phyloP scores from a whole-genome alignment of 2,888 invertebrate genomes.

The Lathronympha strigana region DNA sequence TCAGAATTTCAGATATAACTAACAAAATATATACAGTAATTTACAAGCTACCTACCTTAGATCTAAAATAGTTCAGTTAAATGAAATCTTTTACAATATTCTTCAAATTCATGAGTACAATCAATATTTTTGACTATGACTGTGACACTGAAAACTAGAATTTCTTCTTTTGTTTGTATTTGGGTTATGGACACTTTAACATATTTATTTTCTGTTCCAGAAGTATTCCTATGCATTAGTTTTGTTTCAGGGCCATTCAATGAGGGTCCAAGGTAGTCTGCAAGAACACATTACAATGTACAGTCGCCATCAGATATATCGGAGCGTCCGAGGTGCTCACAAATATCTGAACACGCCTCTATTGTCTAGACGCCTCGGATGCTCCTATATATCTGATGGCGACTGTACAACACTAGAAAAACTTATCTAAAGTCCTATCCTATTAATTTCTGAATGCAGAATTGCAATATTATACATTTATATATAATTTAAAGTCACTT shows the following conservation, averaged over 20 bases:
- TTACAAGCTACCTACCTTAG: too few species aligned
- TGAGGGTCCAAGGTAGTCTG: conserved; percentile 57
- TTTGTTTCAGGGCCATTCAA: conserved; percentile 61
- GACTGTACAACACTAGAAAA: too few species aligned
- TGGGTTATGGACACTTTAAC: conserved; percentile 37
- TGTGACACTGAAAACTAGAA: not conserved
- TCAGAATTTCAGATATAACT: too few species aligned
- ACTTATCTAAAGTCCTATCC: too few species aligned
- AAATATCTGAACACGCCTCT: too few species aligned
- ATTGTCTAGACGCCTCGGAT: too few species aligned
- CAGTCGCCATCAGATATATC: not conserved
- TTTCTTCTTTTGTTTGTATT: not conserved
- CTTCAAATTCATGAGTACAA: not conserved
- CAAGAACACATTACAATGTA: conserved; percentile 5
- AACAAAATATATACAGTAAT: too few species aligned
- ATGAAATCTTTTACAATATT: not conserved
- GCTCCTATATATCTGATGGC: too few species aligned
- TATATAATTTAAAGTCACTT: too few species aligned
- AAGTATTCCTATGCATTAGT: conserved; percentile 52
- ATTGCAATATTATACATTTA: too few species aligned
- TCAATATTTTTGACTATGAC: not conserved
- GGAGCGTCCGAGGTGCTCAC: not conserved
- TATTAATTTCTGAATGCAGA: too few species aligned
- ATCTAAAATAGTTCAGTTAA: not conserved
- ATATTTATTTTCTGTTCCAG: conserved; percentile 49